Percentiles rank a stretch among this genome's conserved stretches.
Conservation (phyloP, 2,888 invertebrate species). For the Brachynemurus nebulosus region DNA sequence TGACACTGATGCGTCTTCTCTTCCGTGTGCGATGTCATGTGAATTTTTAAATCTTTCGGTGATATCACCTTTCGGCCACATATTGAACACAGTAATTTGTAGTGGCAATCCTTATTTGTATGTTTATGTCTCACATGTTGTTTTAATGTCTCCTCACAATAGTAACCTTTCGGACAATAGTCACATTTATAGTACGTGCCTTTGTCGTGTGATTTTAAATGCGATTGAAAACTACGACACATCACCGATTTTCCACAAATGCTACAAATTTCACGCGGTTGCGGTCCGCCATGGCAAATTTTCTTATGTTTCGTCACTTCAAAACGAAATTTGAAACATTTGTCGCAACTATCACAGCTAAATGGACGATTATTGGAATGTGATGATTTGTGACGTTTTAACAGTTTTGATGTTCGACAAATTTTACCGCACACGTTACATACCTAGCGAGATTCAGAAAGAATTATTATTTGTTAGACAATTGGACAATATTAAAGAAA, state of each 20-base stretch:
- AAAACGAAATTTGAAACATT: not conserved
- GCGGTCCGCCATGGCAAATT: not conserved
- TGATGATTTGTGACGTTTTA: not conserved
- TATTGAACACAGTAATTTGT: not conserved
- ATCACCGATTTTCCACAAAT: conserved; percentile 4
- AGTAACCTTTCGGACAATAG: not conserved
- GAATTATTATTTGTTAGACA: too few relatives aligned
- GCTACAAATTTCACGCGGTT: not conserved
- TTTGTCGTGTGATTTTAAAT: not conserved
- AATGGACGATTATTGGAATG: not conserved
- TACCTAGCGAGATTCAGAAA: too few relatives aligned
- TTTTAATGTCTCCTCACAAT: not conserved
- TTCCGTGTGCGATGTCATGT: not conserved
- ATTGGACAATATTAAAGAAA: too few relatives aligned
- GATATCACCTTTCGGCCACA: not conserved
- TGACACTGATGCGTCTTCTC: not conserved
- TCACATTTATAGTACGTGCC: not conserved
- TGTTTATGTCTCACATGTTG: not conserved
- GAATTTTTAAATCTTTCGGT: not conserved
- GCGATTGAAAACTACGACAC: not conserved
- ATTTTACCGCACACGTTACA: not conserved
- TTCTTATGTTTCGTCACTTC: not conserved
- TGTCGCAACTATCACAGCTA: not conserved
- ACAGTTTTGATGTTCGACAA: not conserved
- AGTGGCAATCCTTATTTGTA: not conserved